phyloP scores from a whole-genome alignment of 2,888 invertebrate genomes.

The Agonopterix heracliana region DNA sequence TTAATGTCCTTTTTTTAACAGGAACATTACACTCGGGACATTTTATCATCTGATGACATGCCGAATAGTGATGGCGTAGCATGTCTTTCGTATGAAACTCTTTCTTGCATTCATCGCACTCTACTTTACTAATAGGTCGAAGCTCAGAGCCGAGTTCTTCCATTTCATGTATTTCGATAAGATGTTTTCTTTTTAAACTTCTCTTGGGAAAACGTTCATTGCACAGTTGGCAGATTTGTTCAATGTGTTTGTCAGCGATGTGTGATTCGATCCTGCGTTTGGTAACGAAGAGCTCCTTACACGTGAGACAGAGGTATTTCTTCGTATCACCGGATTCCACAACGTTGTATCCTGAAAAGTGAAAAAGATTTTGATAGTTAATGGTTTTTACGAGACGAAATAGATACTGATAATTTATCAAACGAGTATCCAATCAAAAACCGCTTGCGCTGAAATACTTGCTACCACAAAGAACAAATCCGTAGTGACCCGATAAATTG shows the following conservation, averaged over 20 bases:
- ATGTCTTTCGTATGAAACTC: constrained; percentile 37
- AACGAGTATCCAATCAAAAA: too few species aligned
- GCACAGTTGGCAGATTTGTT: background rate
- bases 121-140: constrained; percentile 12
- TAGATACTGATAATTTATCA: too few species aligned
- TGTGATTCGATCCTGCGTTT: background rate
- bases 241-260: background rate
- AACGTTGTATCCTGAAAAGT: too few species aligned
- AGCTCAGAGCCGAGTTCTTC: background rate
- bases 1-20: background rate
- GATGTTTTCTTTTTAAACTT: background rate
- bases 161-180: background rate
- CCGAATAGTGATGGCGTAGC: constrained; percentile 43
- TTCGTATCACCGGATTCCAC: background rate
- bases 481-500: too few species aligned
- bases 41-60: constrained; percentile 54
- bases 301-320: background rate
- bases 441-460: too few species aligned
- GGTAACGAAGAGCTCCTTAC: background rate
- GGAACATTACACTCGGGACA: background rate
- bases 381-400: too few species aligned
- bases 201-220: background rate
- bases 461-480: too few species aligned
- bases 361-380: too few species aligned
- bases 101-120: constrained; percentile 28